A percentile compares a stretch with the other conserved stretches of the same genome.
Conservation (phyloP, 2,113 vertebrate genomes). For the Corvus cornix region DNA sequence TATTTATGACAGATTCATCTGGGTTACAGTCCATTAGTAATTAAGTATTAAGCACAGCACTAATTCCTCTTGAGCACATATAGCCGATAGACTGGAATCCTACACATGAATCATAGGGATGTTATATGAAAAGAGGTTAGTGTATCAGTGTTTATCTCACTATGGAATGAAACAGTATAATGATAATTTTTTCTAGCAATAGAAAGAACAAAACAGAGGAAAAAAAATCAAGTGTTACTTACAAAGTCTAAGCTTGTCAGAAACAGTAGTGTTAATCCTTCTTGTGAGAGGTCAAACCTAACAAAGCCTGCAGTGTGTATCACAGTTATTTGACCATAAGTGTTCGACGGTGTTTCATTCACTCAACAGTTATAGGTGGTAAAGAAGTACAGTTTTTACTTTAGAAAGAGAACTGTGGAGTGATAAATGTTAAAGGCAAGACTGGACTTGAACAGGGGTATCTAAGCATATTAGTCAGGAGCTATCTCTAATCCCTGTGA, state of each 20-base stretch:
- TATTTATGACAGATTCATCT: conserved; percentile 42
- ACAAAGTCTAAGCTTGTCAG: not conserved
- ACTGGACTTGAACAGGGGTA: not conserved
- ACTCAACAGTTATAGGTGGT: not conserved
- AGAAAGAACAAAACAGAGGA: not conserved
- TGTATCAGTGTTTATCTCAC: not conserved
- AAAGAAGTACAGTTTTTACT: not conserved
- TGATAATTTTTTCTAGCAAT: not conserved
- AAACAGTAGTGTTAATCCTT: not conserved
- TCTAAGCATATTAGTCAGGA: not conserved
- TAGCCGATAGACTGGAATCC: not conserved
- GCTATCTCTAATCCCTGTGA: not conserved
- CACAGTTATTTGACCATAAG: not conserved
- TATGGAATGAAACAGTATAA: not conserved
- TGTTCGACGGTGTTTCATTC: not conserved
- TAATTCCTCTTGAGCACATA: not conserved
- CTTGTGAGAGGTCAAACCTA: not conserved
- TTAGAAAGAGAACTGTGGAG: not conserved
- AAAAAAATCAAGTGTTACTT: not conserved
- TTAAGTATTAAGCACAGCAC: not conserved
- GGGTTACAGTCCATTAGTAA: conserved; percentile 30
- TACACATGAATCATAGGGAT: not conserved
- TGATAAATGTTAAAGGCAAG: not conserved
- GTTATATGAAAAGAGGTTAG: not conserved
- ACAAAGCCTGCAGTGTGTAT: not conserved